Evolutionary conservation across 1,140 invertebrate species (phyloP), one percentile per base, ranked within the genome.

Genomic region (Brachionus rotundiformis): DNA sequence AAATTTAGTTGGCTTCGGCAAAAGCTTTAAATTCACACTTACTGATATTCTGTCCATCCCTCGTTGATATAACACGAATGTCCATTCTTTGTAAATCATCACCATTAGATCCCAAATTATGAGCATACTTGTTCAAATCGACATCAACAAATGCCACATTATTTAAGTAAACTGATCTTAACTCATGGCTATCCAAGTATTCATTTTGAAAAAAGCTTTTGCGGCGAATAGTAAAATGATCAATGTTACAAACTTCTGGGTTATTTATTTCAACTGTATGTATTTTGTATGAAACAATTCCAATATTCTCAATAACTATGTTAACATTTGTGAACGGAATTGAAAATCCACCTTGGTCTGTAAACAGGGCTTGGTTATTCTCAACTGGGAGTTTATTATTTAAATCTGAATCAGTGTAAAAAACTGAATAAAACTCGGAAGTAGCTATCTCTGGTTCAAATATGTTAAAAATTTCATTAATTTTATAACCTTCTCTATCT

Each of bases 1-100:
- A n/a, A n/a, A n/a, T n/a, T 77, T 8, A 54, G 5, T 39, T 31
- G 10, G 8, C 27, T 31, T 79, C 29, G 11, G 19, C 76, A 79
- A 79, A 79, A 23, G 59, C 59, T 59, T 47, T 79, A 19, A 79
- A 79, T 79, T 79, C 47, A 39, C 76, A 79, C 3, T 54, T 10
- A 13, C 25, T 79, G 6, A 79, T 59, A 63, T 54, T 36, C 2
- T 10, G 4, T 16, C 47, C 47, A 41, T 79, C n/a, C 59, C 59
- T 79, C n/a, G 44, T 79, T 59, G n/a, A 25, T 36, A 59, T 10
- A 10, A 54, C 44, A 19, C 8, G 29, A 36, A 59, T 31, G 6
- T 36, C 31, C 47, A 79, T 59, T 13, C 23, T 29, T 11, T 54
- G 29, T 11, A 59, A 25, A 59, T 59, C 47, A 79, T 79, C 59